Evolutionary conservation across 2,888 invertebrate species (phyloP).

Genomic region (Epirrhoe tristata): DNA sequence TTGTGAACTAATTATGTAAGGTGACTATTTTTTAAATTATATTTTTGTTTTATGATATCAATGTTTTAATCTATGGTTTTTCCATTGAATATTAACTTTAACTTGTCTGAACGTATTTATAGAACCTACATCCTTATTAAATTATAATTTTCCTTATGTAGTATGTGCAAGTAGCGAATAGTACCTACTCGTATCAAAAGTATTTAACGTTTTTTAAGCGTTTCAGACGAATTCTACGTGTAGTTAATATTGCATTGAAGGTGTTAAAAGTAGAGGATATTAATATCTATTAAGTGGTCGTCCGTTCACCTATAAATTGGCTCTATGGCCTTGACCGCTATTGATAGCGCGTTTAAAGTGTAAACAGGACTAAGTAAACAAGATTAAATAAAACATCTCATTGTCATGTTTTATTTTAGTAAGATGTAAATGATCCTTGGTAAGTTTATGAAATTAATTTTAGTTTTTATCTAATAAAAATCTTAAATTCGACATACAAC

Average conservation of each 20-base stretch:
- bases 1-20: no score
- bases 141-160: no score
- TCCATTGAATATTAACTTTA: no score
- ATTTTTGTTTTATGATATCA: no score
- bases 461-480: neutral
- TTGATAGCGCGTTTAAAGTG: neutral
- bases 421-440: neutral
- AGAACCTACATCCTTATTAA: no score
- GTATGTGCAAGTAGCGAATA: no score
- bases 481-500: neutral
- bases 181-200: no score
- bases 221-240: no score
- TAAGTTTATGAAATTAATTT: neutral
- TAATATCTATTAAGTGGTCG: neutral
- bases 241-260: neutral
- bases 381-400: neutral
- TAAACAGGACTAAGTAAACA: neutral
- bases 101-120: no score
- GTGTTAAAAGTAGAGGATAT: neutral
- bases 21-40: no score
- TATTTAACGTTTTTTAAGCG: no score
- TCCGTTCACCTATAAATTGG: neutral
- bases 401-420: neutral
- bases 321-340: slow-evolving; percentile 9
- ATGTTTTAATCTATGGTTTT: no score